Base-by-base conservation (phyloP, 2,888 invertebrate species). In the Rotaria socialis region DNA sequence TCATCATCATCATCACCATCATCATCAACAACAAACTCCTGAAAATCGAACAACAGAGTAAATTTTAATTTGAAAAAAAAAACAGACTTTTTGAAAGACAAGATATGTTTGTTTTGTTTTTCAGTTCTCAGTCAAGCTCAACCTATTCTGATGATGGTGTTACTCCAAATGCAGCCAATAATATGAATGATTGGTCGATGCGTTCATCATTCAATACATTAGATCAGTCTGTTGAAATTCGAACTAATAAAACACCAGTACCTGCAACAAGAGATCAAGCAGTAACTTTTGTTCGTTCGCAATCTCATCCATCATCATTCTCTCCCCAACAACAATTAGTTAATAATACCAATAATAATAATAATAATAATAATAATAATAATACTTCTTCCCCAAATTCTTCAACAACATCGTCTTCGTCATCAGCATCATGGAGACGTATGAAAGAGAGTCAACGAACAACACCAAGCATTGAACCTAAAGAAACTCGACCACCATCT, bases 111-210 rank as follows among this genome's bases (percentile, higher is more conserved):
- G 35, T 35, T 52, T 52, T 80, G 3, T 24, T 11, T n/a, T 47
- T 47, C n/a, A 47, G 43, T 80, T 47, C 24, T 11, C 80, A 80
- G n/a, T 4, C 80, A n/a, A 47, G 22, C n/a, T 80, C 80, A 22
- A 80, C 7, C 10, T 47, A 24, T 47, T 80, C 47, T 11, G 80
- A 80, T 80, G 80, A 80, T 80, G 24, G 43, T n/a, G 11, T 47
- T 14, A 0, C 47, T 47, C 14, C 43, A n/a, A 80, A 8, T n/a
- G 2, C 11, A n/a, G 10, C 80, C 24, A 80, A 43, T n/a, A 80
- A 47, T n/a, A 47, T 80, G 47, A 80, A 80, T n/a, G 80, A 80
- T 80, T 80, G 80, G 80, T 80, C 80, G 14, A 80, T 80, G 80
- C 80, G 80, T 47, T 80, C 80, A 24, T 80, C 80, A 80, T 24